A percentile compares a stretch with the other conserved stretches of the same genome.
Evolutionary conservation across 30 jellyfish, hydroid and myxozoan species (phyloP).

Genomic region (Calvadosia cruxmelitensis): DNA sequence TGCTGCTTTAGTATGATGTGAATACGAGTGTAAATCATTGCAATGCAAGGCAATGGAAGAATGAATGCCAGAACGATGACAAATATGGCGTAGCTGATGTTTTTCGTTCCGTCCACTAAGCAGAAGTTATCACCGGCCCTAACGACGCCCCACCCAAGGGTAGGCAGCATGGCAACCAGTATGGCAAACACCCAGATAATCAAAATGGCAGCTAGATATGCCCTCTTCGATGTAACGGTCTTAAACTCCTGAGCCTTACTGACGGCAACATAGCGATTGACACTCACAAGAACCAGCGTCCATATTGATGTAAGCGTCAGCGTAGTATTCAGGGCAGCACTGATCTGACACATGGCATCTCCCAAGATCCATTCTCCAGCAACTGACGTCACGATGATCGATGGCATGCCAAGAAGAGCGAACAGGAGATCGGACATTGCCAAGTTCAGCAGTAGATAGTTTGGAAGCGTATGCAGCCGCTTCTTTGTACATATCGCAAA

Average conservation of each 20-base stretch:
- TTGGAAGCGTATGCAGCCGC: conserved; percentile 61
- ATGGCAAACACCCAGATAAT: conserved; percentile 57
- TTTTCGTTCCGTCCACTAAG: conserved; percentile 63
- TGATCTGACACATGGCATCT: conserved; percentile 41
- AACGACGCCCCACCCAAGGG: conserved; percentile 84
- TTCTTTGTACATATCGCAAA: conserved; percentile 38
- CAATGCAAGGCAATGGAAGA: conserved; percentile 35
- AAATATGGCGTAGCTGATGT: conserved; percentile 35
- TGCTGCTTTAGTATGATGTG: conserved; percentile 45
- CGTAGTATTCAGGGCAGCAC: conserved; percentile 55
- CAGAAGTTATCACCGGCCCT: conserved; percentile 79
- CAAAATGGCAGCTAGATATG: conserved; percentile 14
- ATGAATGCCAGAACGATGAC: conserved; percentile 40
- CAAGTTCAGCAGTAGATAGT: conserved; percentile 65
- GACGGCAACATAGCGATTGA: conserved; percentile 78
- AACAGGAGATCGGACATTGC: conserved; percentile 87
- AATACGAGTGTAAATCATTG: conserved; percentile 50
- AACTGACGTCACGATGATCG: conserved; percentile 50
- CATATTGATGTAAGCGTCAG: conserved; percentile 72
- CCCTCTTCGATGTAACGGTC: conserved; percentile 5
- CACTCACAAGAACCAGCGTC: conserved; percentile 70
- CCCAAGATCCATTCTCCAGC: conserved; percentile 85
- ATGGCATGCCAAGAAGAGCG: conserved; percentile 57
- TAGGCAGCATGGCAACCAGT: conserved; percentile 50
- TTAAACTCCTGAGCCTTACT: conserved; percentile 52